These are phyloP conservation scores for Craseonycteris thonglongyai DNA, from an alignment of 2,113 vertebrate species.

Conservation along the genomic window DNA sequence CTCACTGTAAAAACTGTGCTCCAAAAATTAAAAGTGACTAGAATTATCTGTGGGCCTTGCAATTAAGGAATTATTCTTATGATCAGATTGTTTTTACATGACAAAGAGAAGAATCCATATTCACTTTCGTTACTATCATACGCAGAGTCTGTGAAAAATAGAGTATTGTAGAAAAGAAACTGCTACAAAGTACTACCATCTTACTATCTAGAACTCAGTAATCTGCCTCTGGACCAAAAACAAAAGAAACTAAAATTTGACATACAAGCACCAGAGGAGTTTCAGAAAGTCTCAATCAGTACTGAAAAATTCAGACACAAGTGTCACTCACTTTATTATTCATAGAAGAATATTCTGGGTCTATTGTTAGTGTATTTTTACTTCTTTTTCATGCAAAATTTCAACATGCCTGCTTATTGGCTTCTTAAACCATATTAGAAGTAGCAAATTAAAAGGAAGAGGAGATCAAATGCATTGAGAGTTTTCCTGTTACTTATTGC, in stretches of 20 bases:
- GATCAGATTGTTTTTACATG: neutral
- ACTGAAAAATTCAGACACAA: neutral
- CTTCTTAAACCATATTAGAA: neutral
- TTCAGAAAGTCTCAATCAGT: neutral
- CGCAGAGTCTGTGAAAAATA: neutral
- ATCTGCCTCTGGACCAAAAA: neutral
- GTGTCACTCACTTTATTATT: neutral
- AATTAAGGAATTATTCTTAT: neutral
- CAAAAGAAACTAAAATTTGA: neutral
- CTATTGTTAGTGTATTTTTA: neutral
- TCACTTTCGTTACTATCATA: neutral
- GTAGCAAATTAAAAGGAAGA: neutral
- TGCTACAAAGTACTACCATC: neutral
- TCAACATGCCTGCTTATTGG: neutral
- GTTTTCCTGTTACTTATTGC: neutral
- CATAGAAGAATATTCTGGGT: neutral
- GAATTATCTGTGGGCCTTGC: neutral
- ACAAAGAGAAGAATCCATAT: neutral
- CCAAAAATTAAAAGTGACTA: slow-evolving; percentile 21
- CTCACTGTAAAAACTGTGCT: neutral
- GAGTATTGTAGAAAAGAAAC: neutral
- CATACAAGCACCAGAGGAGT: neutral
- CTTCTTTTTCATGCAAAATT: neutral
- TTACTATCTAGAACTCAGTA: neutral
- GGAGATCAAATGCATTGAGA: neutral